Base-by-base conservation (phyloP, 1,140 invertebrate genomes). In the Eumaeus atala region DNA sequence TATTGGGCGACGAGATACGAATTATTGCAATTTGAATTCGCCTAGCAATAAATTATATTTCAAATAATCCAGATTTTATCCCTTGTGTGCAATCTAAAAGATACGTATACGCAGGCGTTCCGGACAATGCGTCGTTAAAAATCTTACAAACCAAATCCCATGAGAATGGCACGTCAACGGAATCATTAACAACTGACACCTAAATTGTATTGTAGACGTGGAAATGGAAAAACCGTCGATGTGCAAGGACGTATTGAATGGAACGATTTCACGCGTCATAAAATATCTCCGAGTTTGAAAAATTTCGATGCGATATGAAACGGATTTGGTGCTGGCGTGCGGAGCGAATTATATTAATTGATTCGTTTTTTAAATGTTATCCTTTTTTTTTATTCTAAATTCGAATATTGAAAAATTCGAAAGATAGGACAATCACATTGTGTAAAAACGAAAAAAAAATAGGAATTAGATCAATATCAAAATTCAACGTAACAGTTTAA, bases 181-280 rank as follows among this genome's bases (percentile, higher is more conserved):
- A 63, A 81, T 79, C 76, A 81, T 84, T 76, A 81, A 75, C 66
- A 70, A 74, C 64, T 62, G 58, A 69, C 57, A 62, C 72, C 67
- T 72, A 74, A 83, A 79, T 80, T 74, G 74, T 81, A 80, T 76
- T 79, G 74, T 83, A 62, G 69, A 54, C 67, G 69, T 73, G 78
- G 67, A 84, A 84, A 82, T 84, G 81, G 78, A 80, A 84, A 78
- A 84, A 82, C 70, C 72, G 58, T 61, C 69, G 56, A 60, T 72
- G 60, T 67, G 62, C 52, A 60, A 62, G 66, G 69, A 70, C 69
- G 61, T 64, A 67, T 69, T 76, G 72, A 81, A 81, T 70, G 59
- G 56, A 71, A 72, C 77, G 72, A 84, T 84, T 84, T 84, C 75
- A 84, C 74, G 81, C 71, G 66, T 70, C 78, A 84, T 84, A 84